These are phyloP conservation scores for Drosophila ercepeae DNA, from an alignment of 1,140 invertebrate species.

Conservation along the genomic window DNA sequence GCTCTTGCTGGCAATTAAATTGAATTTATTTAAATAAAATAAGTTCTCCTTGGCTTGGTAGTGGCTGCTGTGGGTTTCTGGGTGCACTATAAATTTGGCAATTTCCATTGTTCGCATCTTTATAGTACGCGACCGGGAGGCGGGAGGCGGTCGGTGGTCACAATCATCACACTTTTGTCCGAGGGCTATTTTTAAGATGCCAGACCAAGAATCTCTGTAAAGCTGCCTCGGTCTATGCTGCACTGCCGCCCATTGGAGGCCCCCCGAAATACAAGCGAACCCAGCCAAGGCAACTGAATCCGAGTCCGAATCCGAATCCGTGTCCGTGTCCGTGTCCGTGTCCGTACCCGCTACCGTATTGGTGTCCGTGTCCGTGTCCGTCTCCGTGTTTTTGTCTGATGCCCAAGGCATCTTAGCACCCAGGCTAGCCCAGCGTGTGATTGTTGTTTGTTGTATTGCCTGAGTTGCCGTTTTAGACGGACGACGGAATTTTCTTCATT, in stretches of 20 bases:
- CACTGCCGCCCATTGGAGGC: slow-evolving; percentile 75
- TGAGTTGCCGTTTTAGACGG: slow-evolving; percentile 43
- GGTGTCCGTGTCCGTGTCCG: slow-evolving; percentile 22
- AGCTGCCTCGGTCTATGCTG: slow-evolving; percentile 57
- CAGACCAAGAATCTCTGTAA: slow-evolving; percentile 24
- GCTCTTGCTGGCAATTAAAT: slow-evolving; percentile 76
- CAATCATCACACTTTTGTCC: slow-evolving; percentile 74
- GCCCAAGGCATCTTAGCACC: slow-evolving; percentile 42
- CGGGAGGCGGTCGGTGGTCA: slow-evolving; percentile 17
- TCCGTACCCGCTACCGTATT: not conserved
- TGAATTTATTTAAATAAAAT: slow-evolving; percentile 82
- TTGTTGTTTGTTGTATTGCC: slow-evolving; percentile 47
- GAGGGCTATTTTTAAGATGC: slow-evolving; percentile 81
- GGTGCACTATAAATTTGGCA: slow-evolving; percentile 75
- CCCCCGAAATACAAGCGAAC: slow-evolving; percentile 42
- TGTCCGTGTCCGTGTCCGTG: not conserved
- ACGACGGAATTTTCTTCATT: slow-evolving; percentile 84
- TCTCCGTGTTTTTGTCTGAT: slow-evolving; percentile 6
- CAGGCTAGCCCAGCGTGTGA: slow-evolving; percentile 72
- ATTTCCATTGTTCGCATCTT: slow-evolving; percentile 75
- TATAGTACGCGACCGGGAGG: slow-evolving; percentile 21
- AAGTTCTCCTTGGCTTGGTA: slow-evolving; percentile 69
- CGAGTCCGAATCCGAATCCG: slow-evolving; percentile 53
- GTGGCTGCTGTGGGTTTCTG: slow-evolving; percentile 75
- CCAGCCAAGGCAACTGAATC: slow-evolving; percentile 21